Evolutionary conservation across 1,140 invertebrate genomes (phyloP).

Genomic region (Octopus sinensis): DNA sequence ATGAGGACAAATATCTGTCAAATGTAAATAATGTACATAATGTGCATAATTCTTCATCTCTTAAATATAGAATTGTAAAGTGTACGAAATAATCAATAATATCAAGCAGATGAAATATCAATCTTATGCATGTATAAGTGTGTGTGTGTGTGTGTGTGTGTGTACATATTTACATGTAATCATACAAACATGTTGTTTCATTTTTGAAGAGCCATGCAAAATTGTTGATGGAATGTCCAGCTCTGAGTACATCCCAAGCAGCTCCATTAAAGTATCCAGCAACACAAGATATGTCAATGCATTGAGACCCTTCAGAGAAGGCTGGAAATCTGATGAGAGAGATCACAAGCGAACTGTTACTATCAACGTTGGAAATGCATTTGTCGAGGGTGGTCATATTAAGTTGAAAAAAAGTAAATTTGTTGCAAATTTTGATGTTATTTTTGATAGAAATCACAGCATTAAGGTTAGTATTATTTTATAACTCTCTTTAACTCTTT

Average conservation of each 20-base stretch:
- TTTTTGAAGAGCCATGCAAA: not conserved
- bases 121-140: too few species aligned
- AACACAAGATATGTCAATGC: not conserved
- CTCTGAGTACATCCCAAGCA: not conserved
- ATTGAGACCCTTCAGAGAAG: not conserved
- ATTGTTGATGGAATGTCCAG: conserved; percentile 1
- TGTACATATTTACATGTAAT: too few species aligned
- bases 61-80: too few species aligned
- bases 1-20: too few species aligned
- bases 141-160: too few species aligned
- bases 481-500: not conserved
- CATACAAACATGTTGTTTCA: too few species aligned
- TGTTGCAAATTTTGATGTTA: not conserved
- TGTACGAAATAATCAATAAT: too few species aligned
- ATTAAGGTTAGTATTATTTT: not conserved
- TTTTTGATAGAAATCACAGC: not conserved
- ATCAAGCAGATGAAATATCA: too few species aligned
- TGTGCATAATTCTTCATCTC: too few species aligned
- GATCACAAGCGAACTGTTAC: not conserved
- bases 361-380: not conserved
- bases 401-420: not conserved
- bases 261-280: not conserved
- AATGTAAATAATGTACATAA: too few species aligned
- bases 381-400: not conserved
- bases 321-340: not conserved